Evolutionary conservation across 2,113 vertebrate species (phyloP).

Genomic region (Colossoma macropomum): DNA sequence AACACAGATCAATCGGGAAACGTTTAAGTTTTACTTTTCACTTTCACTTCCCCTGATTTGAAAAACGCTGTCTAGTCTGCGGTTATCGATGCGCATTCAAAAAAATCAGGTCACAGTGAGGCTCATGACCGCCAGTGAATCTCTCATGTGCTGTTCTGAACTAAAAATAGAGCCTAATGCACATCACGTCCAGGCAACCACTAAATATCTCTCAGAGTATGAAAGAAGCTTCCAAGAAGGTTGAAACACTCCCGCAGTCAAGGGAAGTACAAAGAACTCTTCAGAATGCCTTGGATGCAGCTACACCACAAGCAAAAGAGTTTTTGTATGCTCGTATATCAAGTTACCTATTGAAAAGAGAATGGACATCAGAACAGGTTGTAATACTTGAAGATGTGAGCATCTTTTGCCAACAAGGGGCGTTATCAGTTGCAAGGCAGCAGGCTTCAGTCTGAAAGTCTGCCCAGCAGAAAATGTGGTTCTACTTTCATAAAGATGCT

Average conservation of each 20-base stretch:
- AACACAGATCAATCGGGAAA: conserved; percentile 5
- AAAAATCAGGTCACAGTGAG: conserved; percentile 58
- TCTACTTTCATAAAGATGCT: conserved; percentile 38
- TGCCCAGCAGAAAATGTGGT: conserved; percentile 42
- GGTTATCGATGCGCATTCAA: conserved; percentile 45
- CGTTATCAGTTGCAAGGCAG: conserved; percentile 21
- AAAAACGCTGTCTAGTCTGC: conserved; percentile 33
- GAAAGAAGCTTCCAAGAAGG: conserved; percentile 39
- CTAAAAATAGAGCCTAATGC: conserved; percentile 54
- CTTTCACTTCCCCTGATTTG: conserved; percentile 14
- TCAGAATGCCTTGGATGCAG: neutral
- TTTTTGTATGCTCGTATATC: neutral
- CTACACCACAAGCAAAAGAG: neutral
- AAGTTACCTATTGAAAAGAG: neutral
- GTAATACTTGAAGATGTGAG: conserved; percentile 10
- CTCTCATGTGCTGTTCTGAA: conserved; percentile 50
- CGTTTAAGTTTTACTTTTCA: conserved; percentile 3
- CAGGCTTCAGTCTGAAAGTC: conserved; percentile 9
- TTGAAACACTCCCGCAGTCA: neutral
- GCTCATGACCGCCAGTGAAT: conserved; percentile 49
- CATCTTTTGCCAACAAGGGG: conserved; percentile 1
- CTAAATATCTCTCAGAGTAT: conserved; percentile 38
- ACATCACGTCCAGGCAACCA: conserved; percentile 43
- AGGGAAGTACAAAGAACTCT: neutral
- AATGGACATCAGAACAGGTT: neutral